Base-by-base conservation (phyloP, 2,113 vertebrate genomes). In the Rhynchopsitta pachyrhyncha region DNA sequence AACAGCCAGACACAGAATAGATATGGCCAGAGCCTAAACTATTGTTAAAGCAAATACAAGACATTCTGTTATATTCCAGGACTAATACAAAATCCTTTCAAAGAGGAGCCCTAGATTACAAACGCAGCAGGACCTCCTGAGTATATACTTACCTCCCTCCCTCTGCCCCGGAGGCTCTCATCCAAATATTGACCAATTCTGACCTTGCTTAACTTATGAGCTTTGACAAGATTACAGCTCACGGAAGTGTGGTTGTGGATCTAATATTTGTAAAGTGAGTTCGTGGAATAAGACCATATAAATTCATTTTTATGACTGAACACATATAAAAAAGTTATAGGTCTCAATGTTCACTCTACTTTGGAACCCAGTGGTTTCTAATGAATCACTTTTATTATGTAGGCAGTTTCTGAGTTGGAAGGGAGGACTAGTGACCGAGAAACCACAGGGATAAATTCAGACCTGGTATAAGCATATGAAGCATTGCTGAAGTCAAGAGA, bases 311-410 rank as follows among this genome's bases (percentile, higher is more conserved):
- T 97, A 96, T 97, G 93, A 98, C 97, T 94, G 96, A 97, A 95
- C 89, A 97, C 97, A 96, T 97, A 97, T 97, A 97, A 97, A 95
- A 97, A 97, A 95, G 91, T 97, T 97, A 95, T 92, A 91, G 94
- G 97, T 94, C 95, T 95, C 90, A 71, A 86, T 82, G 79, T 97
- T 97, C 96, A 81, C 87, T 91, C 92, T 88, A 85, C 95, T 97
- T 97, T 95, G 93, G 95, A 98, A 96, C 64, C 22, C 70, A 75
- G 82, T 93, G 92, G 96, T 95, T 97, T 95, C 92, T 97, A 98
- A 98, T 98, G 95, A 97, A 98, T 98, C 98, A 98, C 85, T 97
- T 97, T 97, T 97, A 97, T 96, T 97, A 93, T 78, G 89, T 83
- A 97, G 96, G 92, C 95, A 96, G 93, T 92, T 97, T 97, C 92